phyloP scores from a whole-genome alignment of 2,113 vertebrate genomes.

The Syrmaticus mikado region DNA sequence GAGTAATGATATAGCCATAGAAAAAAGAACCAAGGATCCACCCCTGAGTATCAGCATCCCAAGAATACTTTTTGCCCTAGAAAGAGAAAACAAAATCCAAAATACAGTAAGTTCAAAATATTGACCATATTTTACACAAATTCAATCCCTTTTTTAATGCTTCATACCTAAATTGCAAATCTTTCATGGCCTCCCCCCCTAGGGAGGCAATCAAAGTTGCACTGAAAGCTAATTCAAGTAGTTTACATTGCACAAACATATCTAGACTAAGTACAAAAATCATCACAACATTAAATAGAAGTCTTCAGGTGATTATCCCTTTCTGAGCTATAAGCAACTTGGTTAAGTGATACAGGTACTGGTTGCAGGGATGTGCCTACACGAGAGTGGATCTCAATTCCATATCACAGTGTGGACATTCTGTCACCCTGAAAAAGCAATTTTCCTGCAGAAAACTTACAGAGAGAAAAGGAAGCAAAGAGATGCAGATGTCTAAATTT shows the following conservation, averaged over 20 bases:
- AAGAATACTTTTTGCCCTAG: conserved; percentile 89
- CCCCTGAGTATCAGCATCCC: conserved; percentile 94
- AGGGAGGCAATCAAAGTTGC: not conserved
- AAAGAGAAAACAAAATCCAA: not conserved
- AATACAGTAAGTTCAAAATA: not conserved
- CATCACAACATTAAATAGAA: not conserved
- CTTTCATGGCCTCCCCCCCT: not conserved
- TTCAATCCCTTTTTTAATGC: not conserved
- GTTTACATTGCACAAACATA: not conserved
- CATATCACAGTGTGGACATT: not conserved
- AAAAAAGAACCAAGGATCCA: conserved; percentile 99
- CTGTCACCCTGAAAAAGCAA: not conserved
- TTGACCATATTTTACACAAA: not conserved
- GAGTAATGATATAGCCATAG: conserved; percentile 96
- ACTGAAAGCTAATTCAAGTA: not conserved
- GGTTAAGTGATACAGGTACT: not conserved
- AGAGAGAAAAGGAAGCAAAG: not conserved
- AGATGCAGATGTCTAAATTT: not conserved
- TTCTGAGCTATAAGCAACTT: not conserved
- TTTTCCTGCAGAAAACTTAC: not conserved
- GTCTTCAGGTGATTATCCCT: not conserved
- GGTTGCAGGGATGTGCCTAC: fast-evolving
- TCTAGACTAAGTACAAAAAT: not conserved
- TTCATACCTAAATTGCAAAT: not conserved
- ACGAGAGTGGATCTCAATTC: not conserved